These are phyloP conservation scores for Clitarchus hookeri DNA, from an alignment of 2,888 invertebrate species.

Conservation along the genomic window DNA sequence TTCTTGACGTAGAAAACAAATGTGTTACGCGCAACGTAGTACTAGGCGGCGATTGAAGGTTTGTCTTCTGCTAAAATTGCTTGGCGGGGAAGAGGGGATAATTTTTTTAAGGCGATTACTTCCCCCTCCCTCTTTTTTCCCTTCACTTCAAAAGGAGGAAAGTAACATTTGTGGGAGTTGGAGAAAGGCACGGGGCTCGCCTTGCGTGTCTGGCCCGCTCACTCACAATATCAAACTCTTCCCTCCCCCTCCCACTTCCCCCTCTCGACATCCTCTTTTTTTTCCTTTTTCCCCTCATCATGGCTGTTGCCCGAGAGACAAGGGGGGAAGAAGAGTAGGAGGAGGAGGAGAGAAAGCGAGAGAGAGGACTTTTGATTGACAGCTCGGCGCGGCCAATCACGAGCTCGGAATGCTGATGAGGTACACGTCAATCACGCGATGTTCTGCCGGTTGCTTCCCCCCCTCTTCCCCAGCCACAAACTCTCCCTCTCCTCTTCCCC, in stretches of 20 bases:
- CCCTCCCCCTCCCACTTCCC: background rate
- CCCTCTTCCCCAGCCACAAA: background rate
- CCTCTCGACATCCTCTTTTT: background rate
- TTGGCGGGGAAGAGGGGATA: too few species aligned
- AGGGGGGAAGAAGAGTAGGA: slow-evolving; percentile 25
- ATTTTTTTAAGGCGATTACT: too few species aligned
- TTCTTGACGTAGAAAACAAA: too few species aligned
- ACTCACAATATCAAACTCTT: background rate
- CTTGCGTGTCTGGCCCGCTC: background rate
- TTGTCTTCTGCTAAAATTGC: too few species aligned
- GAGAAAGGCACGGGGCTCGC: background rate
- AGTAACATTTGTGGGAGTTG: background rate
- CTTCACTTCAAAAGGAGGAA: too few species aligned
- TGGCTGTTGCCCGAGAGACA: background rate
- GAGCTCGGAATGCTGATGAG: slow-evolving; percentile 76
- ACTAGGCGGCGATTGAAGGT: too few species aligned
- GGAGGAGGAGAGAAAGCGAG: background rate
- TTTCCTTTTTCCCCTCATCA: background rate
- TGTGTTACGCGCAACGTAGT: too few species aligned
- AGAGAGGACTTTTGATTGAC: slow-evolving; percentile 71
- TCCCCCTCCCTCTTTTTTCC: too few species aligned
- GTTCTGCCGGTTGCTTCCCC: slow-evolving; percentile 24
- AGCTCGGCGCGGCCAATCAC: slow-evolving; percentile 79
- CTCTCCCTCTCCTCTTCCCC: slow-evolving; percentile 17
- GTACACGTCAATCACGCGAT: slow-evolving; percentile 70